A percentile compares a stretch with the other conserved stretches of the same genome.
These are phyloP conservation scores for Corvus hawaiiensis DNA, from an alignment of 2,113 vertebrate species.

Conservation along the genomic window DNA sequence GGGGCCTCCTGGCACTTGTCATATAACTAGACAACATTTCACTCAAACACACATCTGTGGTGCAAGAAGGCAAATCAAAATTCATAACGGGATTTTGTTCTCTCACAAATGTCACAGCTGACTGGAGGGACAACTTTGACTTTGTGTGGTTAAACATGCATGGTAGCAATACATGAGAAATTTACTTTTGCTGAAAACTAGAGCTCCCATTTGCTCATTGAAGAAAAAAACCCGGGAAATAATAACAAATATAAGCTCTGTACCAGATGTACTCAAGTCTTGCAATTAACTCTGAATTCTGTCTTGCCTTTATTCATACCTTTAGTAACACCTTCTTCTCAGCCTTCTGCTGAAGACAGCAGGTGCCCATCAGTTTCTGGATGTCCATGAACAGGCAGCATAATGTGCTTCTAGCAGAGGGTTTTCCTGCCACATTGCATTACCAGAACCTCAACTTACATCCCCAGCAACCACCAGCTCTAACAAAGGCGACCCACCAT, in stretches of 20 bases:
- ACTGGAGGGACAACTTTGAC: not conserved
- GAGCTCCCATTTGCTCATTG: not conserved
- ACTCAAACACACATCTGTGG: not conserved
- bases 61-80: not conserved
- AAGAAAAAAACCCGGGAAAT: not conserved
- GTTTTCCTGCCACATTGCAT: not conserved
- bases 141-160: not conserved
- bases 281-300: not conserved
- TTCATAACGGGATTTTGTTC: not conserved
- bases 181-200: not conserved
- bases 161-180: not conserved
- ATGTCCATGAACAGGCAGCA: not conserved
- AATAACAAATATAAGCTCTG: not conserved
- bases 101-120: not conserved
- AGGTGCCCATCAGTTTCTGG: not conserved
- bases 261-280: not conserved
- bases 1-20: not conserved
- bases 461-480: not conserved
- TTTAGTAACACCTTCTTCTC: rapidly evolving
- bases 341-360: not conserved
- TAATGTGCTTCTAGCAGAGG: not conserved
- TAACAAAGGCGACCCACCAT: not conserved
- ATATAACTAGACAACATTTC: not conserved
- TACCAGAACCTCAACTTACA: not conserved
- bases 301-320: not conserved